These are phyloP conservation scores for Chromis chromis DNA, from an alignment of 2,797 vertebrate species.

Conservation along the genomic window DNA sequence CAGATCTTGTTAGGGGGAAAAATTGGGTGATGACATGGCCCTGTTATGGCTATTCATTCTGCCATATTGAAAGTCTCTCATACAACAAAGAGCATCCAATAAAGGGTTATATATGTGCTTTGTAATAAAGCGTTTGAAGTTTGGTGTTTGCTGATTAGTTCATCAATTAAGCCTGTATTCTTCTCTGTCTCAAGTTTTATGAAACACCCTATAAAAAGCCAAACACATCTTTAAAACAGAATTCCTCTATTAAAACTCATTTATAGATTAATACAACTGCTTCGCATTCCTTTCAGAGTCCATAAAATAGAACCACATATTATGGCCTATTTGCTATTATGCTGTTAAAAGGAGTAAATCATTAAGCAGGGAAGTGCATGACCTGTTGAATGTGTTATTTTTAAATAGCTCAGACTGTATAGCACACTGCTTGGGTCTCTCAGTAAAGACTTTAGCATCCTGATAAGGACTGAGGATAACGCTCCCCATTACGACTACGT, in stretches of 20 bases:
- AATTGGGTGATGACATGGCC: slow-evolving; percentile 30
- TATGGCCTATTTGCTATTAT: slow-evolving; percentile 55
- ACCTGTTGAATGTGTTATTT: slow-evolving; percentile 43
- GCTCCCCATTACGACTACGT: slow-evolving; percentile 27
- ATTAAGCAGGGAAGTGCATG: slow-evolving; percentile 46
- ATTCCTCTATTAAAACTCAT: slow-evolving; percentile 66
- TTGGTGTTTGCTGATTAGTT: slow-evolving; percentile 67
- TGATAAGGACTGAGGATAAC: slow-evolving; percentile 47
- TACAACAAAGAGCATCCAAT: slow-evolving; percentile 58
- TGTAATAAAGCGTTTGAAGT: slow-evolving; percentile 69
- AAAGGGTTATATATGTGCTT: slow-evolving; percentile 43
- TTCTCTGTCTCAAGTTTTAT: slow-evolving; percentile 68
- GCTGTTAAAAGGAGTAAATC: slow-evolving; percentile 59
- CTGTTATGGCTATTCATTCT: slow-evolving; percentile 34
- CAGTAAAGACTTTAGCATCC: slow-evolving; percentile 21
- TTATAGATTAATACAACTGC: slow-evolving; percentile 64
- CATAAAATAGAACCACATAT: slow-evolving; percentile 65
- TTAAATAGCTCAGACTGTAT: slow-evolving; percentile 28
- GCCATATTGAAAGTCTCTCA: slow-evolving; percentile 47
- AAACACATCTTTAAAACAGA: slow-evolving; percentile 65
- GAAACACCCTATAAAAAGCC: slow-evolving; percentile 78
- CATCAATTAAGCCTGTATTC: slow-evolving; percentile 61
- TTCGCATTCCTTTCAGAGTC: slow-evolving; percentile 57
- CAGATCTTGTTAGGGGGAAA: slow-evolving; percentile 41
- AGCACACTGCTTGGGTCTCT: slow-evolving; percentile 19